Base-by-base conservation (phyloP, 37 sponge, comb jelly and placozoan species). In the Cladorhizidae sp. region DNA sequence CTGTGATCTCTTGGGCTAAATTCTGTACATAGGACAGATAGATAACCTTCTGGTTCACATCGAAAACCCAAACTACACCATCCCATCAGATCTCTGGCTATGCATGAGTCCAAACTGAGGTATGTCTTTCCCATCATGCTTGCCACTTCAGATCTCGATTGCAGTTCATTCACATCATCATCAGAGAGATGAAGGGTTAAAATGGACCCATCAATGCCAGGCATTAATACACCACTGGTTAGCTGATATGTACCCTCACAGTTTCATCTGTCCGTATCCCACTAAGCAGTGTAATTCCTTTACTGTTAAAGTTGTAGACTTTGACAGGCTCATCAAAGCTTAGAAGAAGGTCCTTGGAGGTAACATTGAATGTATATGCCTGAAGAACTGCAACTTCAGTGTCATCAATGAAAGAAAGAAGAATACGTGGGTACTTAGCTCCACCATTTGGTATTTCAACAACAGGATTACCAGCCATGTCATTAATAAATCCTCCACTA, bases 321-420 rank as follows among this genome's bases (percentile, higher is more conserved):
- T 77, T 79, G 23, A 94, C 83, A 15, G 95, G 95, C 70, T 96
- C 96, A 85, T 92, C 77, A 69, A 96, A 96, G 17, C 83, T 90
- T 15, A 96, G 70, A 1, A 69, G 12, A 12, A 96, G 71, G 43
- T 77, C 70, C 1, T 75, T 56, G 21, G 80, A 74, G 11, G 94
- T 79, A 73, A 96, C 58, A 73, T 96, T 85, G 29, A 96, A 75
- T 0, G 56, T 59, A 65, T 76, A 90, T 0, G 28, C 31, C 49
- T 81, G 33, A 67, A 94, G 63, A 35, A 75, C 28, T 23, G 95
- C 91, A 56, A 88, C 76, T 32, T 74, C 78, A 18, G 79, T 82
- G 77, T 94, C 95, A 40, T 87, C 86, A 37, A 77, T 79, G 39
- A 90, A 94, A 17, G 55, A 40, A 28, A 59, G 35, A 23, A 74